A percentile compares a stretch with the other conserved stretches of the same genome.
Conservation (phyloP, 2,113 vertebrate genomes). For the Riparia riparia region DNA sequence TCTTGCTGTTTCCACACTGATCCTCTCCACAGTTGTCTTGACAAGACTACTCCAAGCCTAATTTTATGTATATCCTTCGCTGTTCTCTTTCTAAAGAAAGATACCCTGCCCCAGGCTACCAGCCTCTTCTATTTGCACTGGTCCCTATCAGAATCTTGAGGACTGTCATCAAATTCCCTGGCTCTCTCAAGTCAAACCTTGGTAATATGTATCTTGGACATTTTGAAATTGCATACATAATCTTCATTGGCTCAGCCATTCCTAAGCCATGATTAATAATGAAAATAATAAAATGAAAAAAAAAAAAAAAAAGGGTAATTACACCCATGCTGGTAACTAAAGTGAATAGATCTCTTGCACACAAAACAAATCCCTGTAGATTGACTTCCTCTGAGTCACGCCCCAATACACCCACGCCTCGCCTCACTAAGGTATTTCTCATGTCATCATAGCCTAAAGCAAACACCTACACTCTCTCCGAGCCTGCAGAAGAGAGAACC, state of each 20-base stretch:
- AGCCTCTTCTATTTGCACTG: neutral
- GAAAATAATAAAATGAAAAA: constrained; percentile 71
- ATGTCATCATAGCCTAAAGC: constrained; percentile 75
- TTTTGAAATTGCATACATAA: constrained; percentile 55
- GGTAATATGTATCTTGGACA: constrained; percentile 15
- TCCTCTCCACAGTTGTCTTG: neutral
- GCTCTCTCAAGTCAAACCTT: neutral
- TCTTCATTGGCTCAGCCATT: constrained; percentile 62
- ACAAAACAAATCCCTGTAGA: constrained; percentile 72
- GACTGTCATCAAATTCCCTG: neutral
- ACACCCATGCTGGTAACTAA: constrained; percentile 77
- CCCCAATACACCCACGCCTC: constrained; percentile 79
- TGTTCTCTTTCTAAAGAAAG: neutral
- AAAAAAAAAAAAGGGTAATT: constrained; percentile 58
- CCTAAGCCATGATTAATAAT: constrained; percentile 74
- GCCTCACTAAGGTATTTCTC: constrained; percentile 79
- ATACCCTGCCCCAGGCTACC: neutral
- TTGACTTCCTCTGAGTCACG: constrained; percentile 77
- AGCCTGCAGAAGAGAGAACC: constrained; percentile 23
- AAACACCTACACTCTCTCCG: constrained; percentile 68
- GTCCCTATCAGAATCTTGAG: neutral
- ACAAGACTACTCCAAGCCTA: neutral
- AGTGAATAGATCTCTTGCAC: constrained; percentile 70
- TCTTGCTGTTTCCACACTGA: neutral
- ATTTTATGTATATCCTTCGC: neutral